Percentiles rank a stretch among this genome's conserved stretches.
Evolutionary conservation across 1,140 invertebrate genomes (phyloP).

Genomic region (Nasonia longicornis): DNA sequence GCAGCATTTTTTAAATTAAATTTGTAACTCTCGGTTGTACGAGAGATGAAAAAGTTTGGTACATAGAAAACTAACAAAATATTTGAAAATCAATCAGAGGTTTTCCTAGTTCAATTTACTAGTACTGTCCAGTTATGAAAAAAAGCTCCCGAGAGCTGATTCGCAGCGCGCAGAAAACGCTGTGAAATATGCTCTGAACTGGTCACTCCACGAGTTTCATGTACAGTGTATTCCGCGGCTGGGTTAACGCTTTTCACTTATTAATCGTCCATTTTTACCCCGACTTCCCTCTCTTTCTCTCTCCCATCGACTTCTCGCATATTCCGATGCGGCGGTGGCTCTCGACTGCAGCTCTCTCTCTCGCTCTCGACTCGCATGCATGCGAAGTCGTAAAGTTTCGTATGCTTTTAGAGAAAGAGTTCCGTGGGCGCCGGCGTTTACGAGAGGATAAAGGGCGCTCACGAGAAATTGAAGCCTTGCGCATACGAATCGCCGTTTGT

Average conservation of each 20-base stretch:
- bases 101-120: neutral
- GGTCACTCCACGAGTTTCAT: constrained; percentile 10
- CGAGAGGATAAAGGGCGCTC: constrained; percentile 34
- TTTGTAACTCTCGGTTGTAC: neutral
- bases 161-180: neutral
- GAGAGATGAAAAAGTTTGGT: neutral
- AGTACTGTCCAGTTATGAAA: too few species aligned
- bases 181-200: neutral
- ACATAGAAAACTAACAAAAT: neutral
- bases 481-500: constrained; percentile 31
- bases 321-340: constrained; percentile 4
- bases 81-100: neutral
- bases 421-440: constrained; percentile 27
- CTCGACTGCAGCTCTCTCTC: neutral
- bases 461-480: constrained; percentile 37
- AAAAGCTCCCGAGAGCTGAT: too few species aligned
- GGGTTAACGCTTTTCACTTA: constrained; percentile 24
- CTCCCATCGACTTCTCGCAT: neutral
- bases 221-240: neutral
- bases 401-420: constrained; percentile 39
- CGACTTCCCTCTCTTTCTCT: neutral
- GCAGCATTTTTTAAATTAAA: neutral
- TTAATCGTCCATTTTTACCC: neutral
- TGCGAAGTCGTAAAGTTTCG: constrained; percentile 39
- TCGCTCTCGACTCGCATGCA: neutral